Base-by-base conservation (phyloP, 2,888 invertebrate genomes). In the Polymixis flavicincta region DNA sequence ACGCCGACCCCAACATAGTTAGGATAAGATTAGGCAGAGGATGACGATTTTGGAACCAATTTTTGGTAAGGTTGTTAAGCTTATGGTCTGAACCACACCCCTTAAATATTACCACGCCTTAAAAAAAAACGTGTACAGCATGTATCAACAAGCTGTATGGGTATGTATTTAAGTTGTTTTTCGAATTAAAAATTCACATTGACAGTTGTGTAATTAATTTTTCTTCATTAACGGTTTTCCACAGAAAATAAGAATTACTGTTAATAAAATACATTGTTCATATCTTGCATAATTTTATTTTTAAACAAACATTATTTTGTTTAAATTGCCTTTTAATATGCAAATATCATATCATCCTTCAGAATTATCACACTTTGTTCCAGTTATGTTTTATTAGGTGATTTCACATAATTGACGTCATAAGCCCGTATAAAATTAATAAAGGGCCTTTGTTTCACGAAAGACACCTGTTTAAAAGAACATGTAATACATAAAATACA, bases 361-460 rank as follows among this genome's bases (percentile, higher is more conserved):
- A 59, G 6, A 28, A 42, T 57, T 1, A 19, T 42, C 1, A n/a
- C 17, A 52, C 6, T 64, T 52, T 52, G 22, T 45, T 22, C 48
- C n/a, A 60, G 37, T 22, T 64, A 22, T 65, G 45, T 65, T 55
- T 60, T 55, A n/a, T n/a, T 55, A 65, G 42, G 28, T 77, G 63
- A 50, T 57, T 63, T 32, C 11, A 48, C 17, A 19, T 4, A 25
- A 48, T 37, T 25, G 22, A 42, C 52, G 14, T 48, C 42, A 61
- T 71, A 32, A 4, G 25, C 14, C 17, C 17, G n/a, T 17, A 42
- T 25, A 6, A 11, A 7, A 37, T 69, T 25, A 25, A 37, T 71
- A 3, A 37, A 37, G 6, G 6, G 54, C 13, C 14, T 28, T 69
- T 25, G 4, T 28, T 42, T 37, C 9, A 50, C 50, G 14, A 25